phyloP scores from a whole-genome alignment of 37 sponge, comb jelly and placozoan species.

The Hexactinellida sp. region DNA sequence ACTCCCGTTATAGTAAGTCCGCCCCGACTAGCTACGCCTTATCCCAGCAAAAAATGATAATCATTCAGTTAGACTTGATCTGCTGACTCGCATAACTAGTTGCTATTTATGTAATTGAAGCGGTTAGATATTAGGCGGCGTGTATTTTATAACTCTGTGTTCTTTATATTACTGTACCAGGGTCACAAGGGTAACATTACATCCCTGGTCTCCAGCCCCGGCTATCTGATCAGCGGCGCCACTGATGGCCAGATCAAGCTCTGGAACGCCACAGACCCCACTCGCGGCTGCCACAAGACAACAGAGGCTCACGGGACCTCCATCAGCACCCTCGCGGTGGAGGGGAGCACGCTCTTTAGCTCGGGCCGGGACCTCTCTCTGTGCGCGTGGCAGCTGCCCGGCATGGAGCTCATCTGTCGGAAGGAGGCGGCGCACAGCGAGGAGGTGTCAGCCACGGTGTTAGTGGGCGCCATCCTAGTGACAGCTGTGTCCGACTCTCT shows the following conservation, averaged over 20 bases:
- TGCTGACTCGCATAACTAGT: too few relatives aligned
- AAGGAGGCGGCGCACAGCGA: constrained; percentile 3
- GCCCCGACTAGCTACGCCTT: too few relatives aligned
- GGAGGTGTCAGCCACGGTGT: background rate
- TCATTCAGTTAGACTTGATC: too few relatives aligned
- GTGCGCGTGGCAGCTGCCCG: constrained; percentile 57
- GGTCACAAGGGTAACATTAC: constrained; percentile 72
- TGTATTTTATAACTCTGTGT: too few relatives aligned
- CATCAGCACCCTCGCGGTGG: constrained; percentile 48
- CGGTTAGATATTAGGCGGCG: too few relatives aligned
- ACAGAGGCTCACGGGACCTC: constrained; percentile 56
- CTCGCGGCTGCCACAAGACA: constrained; percentile 68
- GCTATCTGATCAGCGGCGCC: constrained; percentile 56
- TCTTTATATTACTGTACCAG: constrained; percentile 19
- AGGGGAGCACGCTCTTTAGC: constrained; percentile 49
- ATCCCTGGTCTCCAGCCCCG: constrained; percentile 35
- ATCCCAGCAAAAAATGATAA: too few relatives aligned
- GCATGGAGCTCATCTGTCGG: constrained; percentile 40
- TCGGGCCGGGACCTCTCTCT: constrained; percentile 54
- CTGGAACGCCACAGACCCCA: constrained; percentile 64
- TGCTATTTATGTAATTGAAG: too few relatives aligned
- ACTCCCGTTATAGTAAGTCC: too few relatives aligned
- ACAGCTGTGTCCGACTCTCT: constrained; percentile 16
- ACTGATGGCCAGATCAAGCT: constrained; percentile 73
- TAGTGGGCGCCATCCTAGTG: background rate